Percentiles rank a stretch among this genome's conserved stretches.
phyloP scores from a whole-genome alignment of 2,797 vertebrate species.

The Mionectes olivaceus region DNA sequence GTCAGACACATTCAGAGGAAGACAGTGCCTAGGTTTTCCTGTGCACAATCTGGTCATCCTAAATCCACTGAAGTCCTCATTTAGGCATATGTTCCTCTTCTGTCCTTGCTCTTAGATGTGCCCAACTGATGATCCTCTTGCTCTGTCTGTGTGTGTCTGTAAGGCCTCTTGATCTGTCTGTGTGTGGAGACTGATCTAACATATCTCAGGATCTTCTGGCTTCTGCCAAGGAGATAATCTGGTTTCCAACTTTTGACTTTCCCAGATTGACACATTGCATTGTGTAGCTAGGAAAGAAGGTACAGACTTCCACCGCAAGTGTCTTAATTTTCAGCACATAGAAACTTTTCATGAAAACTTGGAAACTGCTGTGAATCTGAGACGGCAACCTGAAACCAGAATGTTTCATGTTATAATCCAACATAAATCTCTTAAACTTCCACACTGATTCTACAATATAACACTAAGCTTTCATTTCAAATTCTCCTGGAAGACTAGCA shows the following conservation, averaged over 20 bases:
- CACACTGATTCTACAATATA: neutral
- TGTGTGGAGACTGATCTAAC: neutral
- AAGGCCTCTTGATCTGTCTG: neutral
- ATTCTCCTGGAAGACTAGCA: neutral
- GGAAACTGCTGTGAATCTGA: neutral
- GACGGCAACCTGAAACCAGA: neutral
- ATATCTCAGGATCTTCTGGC: neutral
- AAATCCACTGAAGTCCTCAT: neutral
- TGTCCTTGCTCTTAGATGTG: neutral
- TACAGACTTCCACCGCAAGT: neutral
- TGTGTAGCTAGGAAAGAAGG: neutral
- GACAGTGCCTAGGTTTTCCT: neutral
- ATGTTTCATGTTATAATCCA: neutral
- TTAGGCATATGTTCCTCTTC: neutral
- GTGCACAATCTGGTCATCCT: neutral
- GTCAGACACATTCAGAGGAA: neutral
- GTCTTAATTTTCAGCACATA: neutral
- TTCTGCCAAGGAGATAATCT: neutral
- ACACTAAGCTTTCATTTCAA: slow-evolving; percentile 1
- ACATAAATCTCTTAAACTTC: neutral
- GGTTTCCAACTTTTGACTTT: neutral
- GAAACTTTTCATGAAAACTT: neutral
- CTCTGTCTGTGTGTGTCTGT: neutral
- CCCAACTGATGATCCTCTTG: neutral
- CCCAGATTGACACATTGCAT: neutral